Evolutionary conservation across 2,113 vertebrate species (phyloP).

Genomic region (Tachysurus fulvidraco): DNA sequence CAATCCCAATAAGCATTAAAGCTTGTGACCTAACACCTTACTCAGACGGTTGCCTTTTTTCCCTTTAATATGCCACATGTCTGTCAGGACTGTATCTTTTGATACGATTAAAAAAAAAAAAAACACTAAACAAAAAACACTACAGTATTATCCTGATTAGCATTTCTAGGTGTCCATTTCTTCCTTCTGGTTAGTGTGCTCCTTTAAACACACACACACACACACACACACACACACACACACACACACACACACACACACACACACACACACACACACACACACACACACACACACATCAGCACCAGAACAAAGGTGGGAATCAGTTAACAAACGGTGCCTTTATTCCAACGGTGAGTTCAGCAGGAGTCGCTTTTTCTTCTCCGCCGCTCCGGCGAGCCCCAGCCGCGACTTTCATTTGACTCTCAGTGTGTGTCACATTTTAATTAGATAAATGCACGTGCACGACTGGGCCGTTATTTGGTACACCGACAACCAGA

Average conservation of each 20-base stretch:
- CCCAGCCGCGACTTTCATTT: conserved; percentile 61
- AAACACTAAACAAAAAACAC: background rate
- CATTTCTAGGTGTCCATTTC: background rate
- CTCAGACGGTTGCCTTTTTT: background rate
- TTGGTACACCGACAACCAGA: conserved; percentile 51
- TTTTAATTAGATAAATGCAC: conserved; percentile 61
- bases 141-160: background rate
- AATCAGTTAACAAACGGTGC: conserved; percentile 56
- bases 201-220: conserved; percentile 6
- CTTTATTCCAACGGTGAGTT: conserved; percentile 53
- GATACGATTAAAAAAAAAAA: background rate
- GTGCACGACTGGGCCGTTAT: conserved; percentile 50
- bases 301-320: conserved; percentile 48
- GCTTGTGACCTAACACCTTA: background rate
- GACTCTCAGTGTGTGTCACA: conserved; percentile 61
- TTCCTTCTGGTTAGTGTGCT: background rate
- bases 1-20: background rate
- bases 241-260: conserved; percentile 14
- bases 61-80: background rate
- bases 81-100: background rate
- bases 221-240: conserved; percentile 12
- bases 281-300: conserved; percentile 17
- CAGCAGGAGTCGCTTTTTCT: conserved; percentile 55
- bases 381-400: conserved; percentile 49
- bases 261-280: conserved; percentile 24